Conservation (phyloP, 2,888 invertebrate genomes). For the Ennomos fuscantarius region DNA sequence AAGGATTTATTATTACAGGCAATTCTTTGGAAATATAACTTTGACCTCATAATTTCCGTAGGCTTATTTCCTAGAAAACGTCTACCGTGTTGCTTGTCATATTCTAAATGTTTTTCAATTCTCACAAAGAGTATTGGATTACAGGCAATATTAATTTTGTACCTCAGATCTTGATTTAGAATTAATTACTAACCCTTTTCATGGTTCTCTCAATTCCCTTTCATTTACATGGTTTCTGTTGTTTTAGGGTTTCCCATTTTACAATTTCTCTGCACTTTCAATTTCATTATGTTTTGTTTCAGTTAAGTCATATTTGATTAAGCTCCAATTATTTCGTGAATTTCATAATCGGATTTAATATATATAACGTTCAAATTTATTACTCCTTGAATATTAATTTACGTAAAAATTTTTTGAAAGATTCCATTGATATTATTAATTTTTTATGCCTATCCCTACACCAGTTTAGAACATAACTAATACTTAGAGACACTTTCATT, state of each 20-base stretch:
- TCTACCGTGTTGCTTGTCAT: too few relatives aligned
- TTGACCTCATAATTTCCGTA: too few relatives aligned
- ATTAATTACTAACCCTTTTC: slow-evolving; percentile 14
- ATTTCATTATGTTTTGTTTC: slow-evolving; percentile 16
- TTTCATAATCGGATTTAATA: background rate
- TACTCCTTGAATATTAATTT: too few relatives aligned
- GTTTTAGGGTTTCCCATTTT: slow-evolving; percentile 19
- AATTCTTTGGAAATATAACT: too few relatives aligned
- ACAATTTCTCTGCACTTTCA: slow-evolving; percentile 10
- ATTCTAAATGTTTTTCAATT: background rate
- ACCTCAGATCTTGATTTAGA: slow-evolving; percentile 6
- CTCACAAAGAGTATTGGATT: slow-evolving; percentile 4
- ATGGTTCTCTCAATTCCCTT: slow-evolving; percentile 8
- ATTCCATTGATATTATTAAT: too few relatives aligned
- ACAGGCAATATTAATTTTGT: slow-evolving; percentile 7
- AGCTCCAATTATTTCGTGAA: background rate
- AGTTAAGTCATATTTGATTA: slow-evolving; percentile 13
- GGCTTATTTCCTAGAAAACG: too few relatives aligned
- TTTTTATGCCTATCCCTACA: too few relatives aligned
- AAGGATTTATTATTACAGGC: too few relatives aligned
- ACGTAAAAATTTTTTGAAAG: too few relatives aligned
- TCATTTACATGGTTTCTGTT: slow-evolving; percentile 17
- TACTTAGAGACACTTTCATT: too few relatives aligned
- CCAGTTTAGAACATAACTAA: too few relatives aligned
- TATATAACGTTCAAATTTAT: too few relatives aligned